Base-by-base conservation (phyloP, 2,113 vertebrate genomes). In the Micronisus gabar region DNA sequence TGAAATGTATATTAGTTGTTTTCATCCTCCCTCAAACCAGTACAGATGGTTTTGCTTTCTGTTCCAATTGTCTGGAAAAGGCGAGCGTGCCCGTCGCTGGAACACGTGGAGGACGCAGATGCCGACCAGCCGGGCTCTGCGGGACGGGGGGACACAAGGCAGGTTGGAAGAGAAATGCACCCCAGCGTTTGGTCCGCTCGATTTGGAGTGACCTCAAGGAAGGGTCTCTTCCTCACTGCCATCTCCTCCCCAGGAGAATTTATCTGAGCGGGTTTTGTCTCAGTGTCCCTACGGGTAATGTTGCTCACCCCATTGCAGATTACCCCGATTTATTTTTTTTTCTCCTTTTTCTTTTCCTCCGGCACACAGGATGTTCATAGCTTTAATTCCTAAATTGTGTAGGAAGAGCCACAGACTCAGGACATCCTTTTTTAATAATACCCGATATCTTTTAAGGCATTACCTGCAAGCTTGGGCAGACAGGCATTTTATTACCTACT, bases 41-140 rank as follows among this genome's bases (percentile, higher is more conserved):
- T 18, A 16, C 92, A 92, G 85, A 53, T 94, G 88, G 58, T 65
- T 94, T 89, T 48, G 71, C 71, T 89, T 79, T 78, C 61, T 45
- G 38, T 41, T 67, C 47, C 76, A 30, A 5, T n/a, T 6, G 9
- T 40, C 66, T 92, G 92, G 81, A 73, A 82, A 18, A 59, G 66
- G 15, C 3, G 4, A 13, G 58, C 6, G 10, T 48, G 58, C n/a
- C 93, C 21, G 0, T 27, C 25, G 3, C 58, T 18, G 5, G 61
- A 45, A 73, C 50, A 26, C 3, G 3, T 3, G n/a, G 48, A 22
- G 27, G 43, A 80, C 0, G 4, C 90, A 32, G 81, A 72, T 86
- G 65, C n/a, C 1, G 12, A 71, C 52, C 87, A 59, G 43, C 48
- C 7, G 2, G 32, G 40, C 34, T 30, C 43, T 10, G 45, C 2